Percentiles rank a stretch among this genome's conserved stretches.
Evolutionary conservation across 2,797 vertebrate genomes (phyloP).

Genomic region (Synaphobranchus kaupii): DNA sequence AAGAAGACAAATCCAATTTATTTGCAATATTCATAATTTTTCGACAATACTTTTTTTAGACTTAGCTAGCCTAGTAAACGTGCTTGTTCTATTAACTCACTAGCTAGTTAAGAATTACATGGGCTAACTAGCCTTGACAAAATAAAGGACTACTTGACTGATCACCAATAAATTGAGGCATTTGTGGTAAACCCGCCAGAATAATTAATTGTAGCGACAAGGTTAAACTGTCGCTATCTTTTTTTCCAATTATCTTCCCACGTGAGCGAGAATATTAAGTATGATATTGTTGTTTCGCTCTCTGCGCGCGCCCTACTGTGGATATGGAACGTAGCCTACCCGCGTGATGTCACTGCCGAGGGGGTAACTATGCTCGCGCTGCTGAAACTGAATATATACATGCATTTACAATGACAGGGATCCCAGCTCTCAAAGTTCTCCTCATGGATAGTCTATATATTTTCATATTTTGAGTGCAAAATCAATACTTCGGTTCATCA

Average conservation of each 20-base stretch:
- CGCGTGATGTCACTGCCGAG: conserved; percentile 47
- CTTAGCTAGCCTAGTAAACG: not conserved
- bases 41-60: not conserved
- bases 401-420: conserved; percentile 46
- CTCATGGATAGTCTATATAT: conserved; percentile 39
- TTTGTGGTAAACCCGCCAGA: not conserved
- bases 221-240: not conserved
- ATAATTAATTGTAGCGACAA: not conserved
- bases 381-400: conserved; percentile 35
- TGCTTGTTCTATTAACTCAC: not conserved
- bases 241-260: not conserved
- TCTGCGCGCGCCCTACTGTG: conserved; percentile 37
- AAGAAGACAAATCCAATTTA: too few relatives aligned
- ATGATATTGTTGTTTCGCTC: not conserved
- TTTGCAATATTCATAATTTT: too few relatives aligned
- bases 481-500: conserved; percentile 22
- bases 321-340: conserved; percentile 29
- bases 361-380: conserved; percentile 36
- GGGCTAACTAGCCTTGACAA: not conserved
- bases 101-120: not conserved
- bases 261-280: not conserved
- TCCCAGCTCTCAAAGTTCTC: conserved; percentile 39
- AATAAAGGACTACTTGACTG: not conserved
- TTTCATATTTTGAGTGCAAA: conserved; percentile 37
- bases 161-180: not conserved